Evolutionary conservation across 2,113 vertebrate species (phyloP), one percentile per base, ranked within the genome.

Genomic region (Prunella fulvescens): DNA sequence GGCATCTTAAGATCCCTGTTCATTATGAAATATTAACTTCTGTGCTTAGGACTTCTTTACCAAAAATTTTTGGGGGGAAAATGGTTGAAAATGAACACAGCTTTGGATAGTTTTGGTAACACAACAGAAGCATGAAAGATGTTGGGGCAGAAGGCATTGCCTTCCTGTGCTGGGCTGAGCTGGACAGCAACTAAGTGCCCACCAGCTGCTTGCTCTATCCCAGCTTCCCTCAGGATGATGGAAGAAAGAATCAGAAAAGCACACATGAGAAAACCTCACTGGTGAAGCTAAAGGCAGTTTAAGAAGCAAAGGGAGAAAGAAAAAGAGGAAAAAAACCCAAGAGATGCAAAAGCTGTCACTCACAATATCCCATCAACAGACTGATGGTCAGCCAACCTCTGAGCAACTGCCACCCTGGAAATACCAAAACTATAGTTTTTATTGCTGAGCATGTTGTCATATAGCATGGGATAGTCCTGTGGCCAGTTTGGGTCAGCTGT

Each of bases 121-220:
- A 13, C 1, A 3, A 78, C 14, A 54, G 70, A 91, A 77, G 50
- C 22, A 71, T 7, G 19, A 20, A 62, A 73, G 14, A 14, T 62
- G 1, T 17, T 86, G 35, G 11, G 15, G 31, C 16, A 42, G 60
- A 53, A 66, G 26, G 23, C 25, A 23, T 8, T 39, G 42, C 23
- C 51, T 73, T 73, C 42, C 42, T 74, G 8, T 29, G 15, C 53
- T 69, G 45, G 23, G 31, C 50, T 90, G 62, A 72, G 18, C 47
- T 0, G 0, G 42, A 40, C 33, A 45, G 5, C 16, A 61, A 4
- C 20, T 54, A 51, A 62, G 12, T 17, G 5, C 7, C 56, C 39
- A 22, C 18, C 25, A 76, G 42, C 18, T 1, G 0, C 22, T 84
- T 15, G 4, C 14, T 73, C 48, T 77, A 6, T 35, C 19, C 58